phyloP scores from a whole-genome alignment of 2,888 invertebrate species.

The Tetragnatha montana region DNA sequence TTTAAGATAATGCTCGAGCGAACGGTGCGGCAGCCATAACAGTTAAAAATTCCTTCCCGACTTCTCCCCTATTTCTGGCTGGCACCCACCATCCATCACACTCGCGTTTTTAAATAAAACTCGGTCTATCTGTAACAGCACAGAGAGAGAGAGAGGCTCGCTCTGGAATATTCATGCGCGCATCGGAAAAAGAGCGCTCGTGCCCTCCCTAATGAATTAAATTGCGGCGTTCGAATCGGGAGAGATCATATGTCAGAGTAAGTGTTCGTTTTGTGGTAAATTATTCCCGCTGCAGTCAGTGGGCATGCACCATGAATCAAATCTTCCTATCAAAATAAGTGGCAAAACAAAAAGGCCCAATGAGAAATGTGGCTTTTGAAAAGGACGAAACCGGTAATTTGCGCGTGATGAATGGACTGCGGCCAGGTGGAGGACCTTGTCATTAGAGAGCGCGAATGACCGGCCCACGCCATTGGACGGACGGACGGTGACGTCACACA shows the following conservation, averaged over 20 bases:
- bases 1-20: too few species aligned
- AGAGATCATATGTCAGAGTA: slow-evolving; percentile 68
- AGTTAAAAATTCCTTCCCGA: too few species aligned
- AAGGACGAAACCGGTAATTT: slow-evolving; percentile 67
- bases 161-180: too few species aligned
- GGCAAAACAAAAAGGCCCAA: slow-evolving; percentile 63
- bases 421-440: slow-evolving; percentile 64
- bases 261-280: slow-evolving; percentile 69
- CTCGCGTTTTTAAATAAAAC: too few species aligned
- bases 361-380: slow-evolving; percentile 68
- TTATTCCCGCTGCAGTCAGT: slow-evolving; percentile 70
- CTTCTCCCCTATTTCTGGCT: too few species aligned
- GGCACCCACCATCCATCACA: too few species aligned
- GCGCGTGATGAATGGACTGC: slow-evolving; percentile 62
- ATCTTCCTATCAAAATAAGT: slow-evolving; percentile 70
- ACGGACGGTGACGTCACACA: slow-evolving; percentile 61
- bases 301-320: slow-evolving; percentile 69
- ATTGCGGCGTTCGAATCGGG: background rate
- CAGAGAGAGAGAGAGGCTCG: too few species aligned
- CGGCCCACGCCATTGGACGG: slow-evolving; percentile 63
- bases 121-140: too few species aligned
- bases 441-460: slow-evolving; percentile 69
- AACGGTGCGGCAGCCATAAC: too few species aligned
- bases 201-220: slow-evolving; percentile 19
- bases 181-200: background rate